phyloP scores from a whole-genome alignment of 2,113 vertebrate genomes.

The Vulpes lagopus region DNA sequence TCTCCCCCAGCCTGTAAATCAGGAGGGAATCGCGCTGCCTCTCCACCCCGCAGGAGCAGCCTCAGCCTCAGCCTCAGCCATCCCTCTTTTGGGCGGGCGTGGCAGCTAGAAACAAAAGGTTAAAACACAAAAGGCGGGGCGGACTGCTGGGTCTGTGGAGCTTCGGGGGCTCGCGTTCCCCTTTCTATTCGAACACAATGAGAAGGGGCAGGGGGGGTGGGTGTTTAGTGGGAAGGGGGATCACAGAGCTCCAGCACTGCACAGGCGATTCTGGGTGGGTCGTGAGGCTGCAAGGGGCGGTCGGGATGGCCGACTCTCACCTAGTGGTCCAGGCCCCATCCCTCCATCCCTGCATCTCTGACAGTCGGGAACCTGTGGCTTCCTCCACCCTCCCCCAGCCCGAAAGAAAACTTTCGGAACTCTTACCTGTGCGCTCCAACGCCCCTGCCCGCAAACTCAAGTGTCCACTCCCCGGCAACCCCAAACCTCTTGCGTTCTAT shows the following conservation, averaged over 20 bases:
- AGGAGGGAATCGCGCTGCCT: background rate
- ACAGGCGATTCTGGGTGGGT: slow-evolving; percentile 7
- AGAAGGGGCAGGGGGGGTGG: background rate
- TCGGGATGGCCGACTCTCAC: background rate
- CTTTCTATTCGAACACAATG: background rate
- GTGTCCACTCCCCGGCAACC: background rate
- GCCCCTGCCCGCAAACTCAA: background rate
- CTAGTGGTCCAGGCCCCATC: slow-evolving; percentile 74
- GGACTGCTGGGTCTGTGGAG: slow-evolving; percentile 18
- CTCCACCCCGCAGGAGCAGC: background rate
- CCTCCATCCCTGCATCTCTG: slow-evolving; percentile 71
- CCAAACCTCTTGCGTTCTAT: slow-evolving; percentile 58
- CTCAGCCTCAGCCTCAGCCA: background rate
- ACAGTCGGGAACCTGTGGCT: slow-evolving; percentile 75
- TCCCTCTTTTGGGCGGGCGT: slow-evolving; percentile 79
- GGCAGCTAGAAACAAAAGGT: slow-evolving; percentile 82
- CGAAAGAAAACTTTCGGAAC: slow-evolving; percentile 67
- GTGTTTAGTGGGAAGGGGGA: background rate
- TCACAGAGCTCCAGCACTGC: background rate
- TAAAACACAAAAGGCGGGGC: slow-evolving; percentile 82
- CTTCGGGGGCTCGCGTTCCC: background rate
- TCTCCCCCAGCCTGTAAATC: background rate
- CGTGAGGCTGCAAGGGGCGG: background rate
- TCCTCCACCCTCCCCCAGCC: slow-evolving; percentile 14
- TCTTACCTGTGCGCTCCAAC: background rate